Evolutionary conservation across 1,140 invertebrate species (phyloP).

Genomic region (Bombus pascuorum): DNA sequence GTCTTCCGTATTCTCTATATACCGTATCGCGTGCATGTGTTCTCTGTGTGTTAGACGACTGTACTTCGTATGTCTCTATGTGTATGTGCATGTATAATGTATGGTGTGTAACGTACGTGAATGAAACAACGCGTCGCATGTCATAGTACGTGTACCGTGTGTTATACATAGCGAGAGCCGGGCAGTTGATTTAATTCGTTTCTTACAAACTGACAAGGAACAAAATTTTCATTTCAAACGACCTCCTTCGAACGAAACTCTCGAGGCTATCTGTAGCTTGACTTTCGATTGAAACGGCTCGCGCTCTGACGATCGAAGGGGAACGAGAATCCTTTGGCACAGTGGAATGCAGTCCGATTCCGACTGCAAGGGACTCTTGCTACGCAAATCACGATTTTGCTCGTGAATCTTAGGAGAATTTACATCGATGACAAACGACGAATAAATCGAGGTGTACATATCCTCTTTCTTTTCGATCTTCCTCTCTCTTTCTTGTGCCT

Average conservation of each 20-base stretch:
- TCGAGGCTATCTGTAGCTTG: not conserved
- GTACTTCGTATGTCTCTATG: not conserved
- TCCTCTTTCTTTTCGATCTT: not conserved
- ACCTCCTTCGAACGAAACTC: not conserved
- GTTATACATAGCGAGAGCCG: conserved; percentile 4
- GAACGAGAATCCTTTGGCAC: not conserved
- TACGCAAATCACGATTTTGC: not conserved
- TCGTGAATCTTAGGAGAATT: conserved; percentile 37
- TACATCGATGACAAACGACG: conserved; percentile 42
- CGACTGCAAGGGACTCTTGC: not conserved
- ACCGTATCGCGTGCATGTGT: conserved; percentile 13
- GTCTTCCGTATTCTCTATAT: conserved; percentile 10
- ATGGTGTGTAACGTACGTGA: not conserved
- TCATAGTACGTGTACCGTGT: not conserved
- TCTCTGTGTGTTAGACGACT: not conserved
- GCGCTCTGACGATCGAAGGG: not conserved
- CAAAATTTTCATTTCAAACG: conserved; percentile 9
- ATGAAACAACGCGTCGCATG: not conserved
- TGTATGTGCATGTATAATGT: not conserved
- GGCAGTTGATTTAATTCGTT: conserved; percentile 30
- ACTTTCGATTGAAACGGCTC: not conserved
- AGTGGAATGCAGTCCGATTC: conserved; percentile 11
- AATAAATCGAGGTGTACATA: not conserved
- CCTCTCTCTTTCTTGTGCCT: not conserved
- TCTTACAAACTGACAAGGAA: conserved; percentile 32